Evolutionary conservation across 2,113 vertebrate genomes (phyloP).

Genomic region (Psammodynastes pulverulentus): DNA sequence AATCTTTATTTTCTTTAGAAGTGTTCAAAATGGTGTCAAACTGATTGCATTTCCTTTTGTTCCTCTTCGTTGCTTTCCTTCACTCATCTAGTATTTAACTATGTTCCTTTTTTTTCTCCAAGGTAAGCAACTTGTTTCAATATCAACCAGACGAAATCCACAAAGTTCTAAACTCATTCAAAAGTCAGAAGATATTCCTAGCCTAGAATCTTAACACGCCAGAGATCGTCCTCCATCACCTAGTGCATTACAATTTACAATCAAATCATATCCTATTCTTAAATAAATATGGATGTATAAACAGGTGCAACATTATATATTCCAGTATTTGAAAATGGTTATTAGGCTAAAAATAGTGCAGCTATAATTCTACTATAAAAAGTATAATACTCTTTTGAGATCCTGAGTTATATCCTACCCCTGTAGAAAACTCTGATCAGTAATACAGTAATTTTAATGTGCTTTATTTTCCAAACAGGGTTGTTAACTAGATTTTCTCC

Average conservation of each 20-base stretch:
- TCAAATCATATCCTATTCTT: neutral
- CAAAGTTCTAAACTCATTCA: neutral
- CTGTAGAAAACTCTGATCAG: neutral
- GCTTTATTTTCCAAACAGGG: neutral
- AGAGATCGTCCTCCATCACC: neutral
- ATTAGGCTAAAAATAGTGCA: neutral
- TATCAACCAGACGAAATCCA: neutral
- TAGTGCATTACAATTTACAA: neutral
- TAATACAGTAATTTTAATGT: neutral
- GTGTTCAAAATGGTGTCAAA: neutral
- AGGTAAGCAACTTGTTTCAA: neutral
- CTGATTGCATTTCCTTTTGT: neutral
- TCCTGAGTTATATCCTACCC: neutral
- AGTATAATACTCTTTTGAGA: neutral
- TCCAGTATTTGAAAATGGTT: neutral
- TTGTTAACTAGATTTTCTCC: neutral
- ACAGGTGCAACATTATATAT: neutral
- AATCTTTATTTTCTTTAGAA: neutral
- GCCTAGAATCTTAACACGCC: neutral
- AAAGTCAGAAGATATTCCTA: neutral
- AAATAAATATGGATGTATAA: neutral
- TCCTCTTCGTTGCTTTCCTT: neutral
- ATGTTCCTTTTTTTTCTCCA: neutral
- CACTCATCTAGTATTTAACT: neutral
- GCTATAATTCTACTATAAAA: neutral